These are phyloP conservation scores for Melipona bicolor DNA, from an alignment of 2,888 invertebrate species.

Conservation along the genomic window DNA sequence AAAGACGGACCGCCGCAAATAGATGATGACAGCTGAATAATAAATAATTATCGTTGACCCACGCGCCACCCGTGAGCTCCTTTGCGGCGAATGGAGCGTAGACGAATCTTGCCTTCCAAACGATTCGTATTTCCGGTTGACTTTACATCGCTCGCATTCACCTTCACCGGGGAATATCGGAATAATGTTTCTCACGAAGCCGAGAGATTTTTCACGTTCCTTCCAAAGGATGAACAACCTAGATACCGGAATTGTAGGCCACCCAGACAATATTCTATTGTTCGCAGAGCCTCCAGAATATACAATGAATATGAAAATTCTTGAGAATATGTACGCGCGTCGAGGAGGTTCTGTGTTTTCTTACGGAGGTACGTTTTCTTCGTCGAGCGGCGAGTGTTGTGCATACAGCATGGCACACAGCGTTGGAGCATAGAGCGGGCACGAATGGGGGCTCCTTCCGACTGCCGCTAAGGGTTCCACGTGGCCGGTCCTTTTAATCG, in stretches of 20 bases:
- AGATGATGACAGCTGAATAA: constrained; percentile 59
- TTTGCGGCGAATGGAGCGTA: not conserved
- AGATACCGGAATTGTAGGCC: not conserved
- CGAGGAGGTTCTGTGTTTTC: not conserved
- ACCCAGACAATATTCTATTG: constrained; percentile 5
- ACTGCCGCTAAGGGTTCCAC: constrained; percentile 43
- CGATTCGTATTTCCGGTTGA: constrained; percentile 19
- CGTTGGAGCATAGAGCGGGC: constrained; percentile 6
- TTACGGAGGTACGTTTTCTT: not conserved
- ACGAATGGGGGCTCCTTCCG: constrained; percentile 54
- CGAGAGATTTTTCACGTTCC: not conserved
- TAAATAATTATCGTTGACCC: constrained; percentile 62
- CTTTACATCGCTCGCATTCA: constrained; percentile 2
- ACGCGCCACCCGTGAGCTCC: constrained; percentile 56
- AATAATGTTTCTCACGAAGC: not conserved
- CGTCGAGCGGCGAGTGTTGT: not conserved
- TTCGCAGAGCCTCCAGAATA: not conserved
- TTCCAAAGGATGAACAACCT: not conserved
- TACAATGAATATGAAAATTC: not conserved
- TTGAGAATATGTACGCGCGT: not conserved
- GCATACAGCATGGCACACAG: not conserved
- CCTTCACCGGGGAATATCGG: not conserved
- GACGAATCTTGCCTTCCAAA: not conserved
- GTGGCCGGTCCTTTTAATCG: constrained; percentile 71
- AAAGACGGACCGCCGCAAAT: constrained; percentile 69